These are phyloP conservation scores for Paramisgurnus dabryanus DNA, from an alignment of 2,113 vertebrate species.

Conservation along the genomic window DNA sequence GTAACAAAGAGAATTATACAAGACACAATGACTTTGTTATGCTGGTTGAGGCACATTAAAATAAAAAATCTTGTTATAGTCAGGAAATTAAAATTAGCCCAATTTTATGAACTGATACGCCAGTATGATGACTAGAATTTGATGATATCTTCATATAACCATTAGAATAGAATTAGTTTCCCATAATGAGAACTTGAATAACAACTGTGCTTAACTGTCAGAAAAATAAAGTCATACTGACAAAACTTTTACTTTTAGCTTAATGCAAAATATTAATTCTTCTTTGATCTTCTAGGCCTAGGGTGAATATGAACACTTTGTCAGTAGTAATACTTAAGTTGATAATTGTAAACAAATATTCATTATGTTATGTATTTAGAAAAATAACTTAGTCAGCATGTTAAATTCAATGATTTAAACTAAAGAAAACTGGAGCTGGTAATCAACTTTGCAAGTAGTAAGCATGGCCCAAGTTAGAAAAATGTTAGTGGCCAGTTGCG, in stretches of 20 bases:
- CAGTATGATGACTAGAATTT: no score
- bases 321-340: conserved; percentile 21
- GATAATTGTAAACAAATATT: neutral
- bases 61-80: neutral
- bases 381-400: neutral
- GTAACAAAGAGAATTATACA: neutral
- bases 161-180: no score
- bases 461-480: neutral
- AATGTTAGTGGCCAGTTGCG: neutral
- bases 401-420: neutral
- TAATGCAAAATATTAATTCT: neutral
- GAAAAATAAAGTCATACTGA: no score
- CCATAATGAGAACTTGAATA: no score
- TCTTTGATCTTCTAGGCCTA: neutral
- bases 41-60: neutral
- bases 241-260: no score
- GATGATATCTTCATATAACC: no score
- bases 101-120: no score
- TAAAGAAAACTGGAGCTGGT: neutral
- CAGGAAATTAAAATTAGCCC: no score
- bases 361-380: neutral
- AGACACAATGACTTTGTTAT: neutral
- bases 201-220: no score
- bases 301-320: conserved; percentile 1
- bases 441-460: neutral